Percentiles rank a stretch among this genome's conserved stretches.
These are phyloP conservation scores for Lophius piscatorius DNA, from an alignment of 2,113 vertebrate genomes.

Conservation along the genomic window DNA sequence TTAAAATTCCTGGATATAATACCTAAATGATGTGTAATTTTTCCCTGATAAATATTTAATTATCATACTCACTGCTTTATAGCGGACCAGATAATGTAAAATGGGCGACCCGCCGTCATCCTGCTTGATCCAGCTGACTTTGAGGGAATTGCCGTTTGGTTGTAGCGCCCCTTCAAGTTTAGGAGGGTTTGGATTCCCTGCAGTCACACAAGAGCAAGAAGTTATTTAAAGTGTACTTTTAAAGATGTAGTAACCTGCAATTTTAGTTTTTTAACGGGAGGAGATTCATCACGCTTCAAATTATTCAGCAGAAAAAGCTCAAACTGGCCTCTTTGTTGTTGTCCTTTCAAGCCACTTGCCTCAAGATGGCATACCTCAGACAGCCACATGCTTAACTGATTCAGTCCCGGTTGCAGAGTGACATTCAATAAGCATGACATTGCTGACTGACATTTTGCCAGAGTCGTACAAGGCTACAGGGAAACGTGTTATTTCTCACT, in stretches of 20 bases:
- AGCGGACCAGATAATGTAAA: conserved; percentile 92
- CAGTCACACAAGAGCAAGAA: conserved; percentile 37
- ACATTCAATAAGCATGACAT: conserved; percentile 41
- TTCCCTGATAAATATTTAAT: neutral
- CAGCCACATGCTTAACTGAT: conserved; percentile 60
- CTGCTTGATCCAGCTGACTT: conserved; percentile 92
- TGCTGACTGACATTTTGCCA: conserved; percentile 42
- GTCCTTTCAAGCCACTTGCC: conserved; percentile 37
- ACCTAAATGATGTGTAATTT: neutral
- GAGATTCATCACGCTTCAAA: neutral
- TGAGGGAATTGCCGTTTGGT: conserved; percentile 91
- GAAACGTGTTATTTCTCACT: conserved; percentile 18
- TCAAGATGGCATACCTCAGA: conserved; percentile 37
- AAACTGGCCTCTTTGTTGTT: conserved; percentile 31
- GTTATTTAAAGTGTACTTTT: conserved; percentile 7
- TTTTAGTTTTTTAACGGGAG: neutral
- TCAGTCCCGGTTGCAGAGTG: conserved; percentile 40
- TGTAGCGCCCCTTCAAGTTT: conserved; percentile 88
- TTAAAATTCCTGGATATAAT: neutral
- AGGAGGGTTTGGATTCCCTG: conserved; percentile 94
- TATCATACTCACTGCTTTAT: conserved; percentile 89
- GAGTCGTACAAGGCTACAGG: conserved; percentile 34
- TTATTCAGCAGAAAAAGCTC: neutral
- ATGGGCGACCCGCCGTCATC: conserved; percentile 97
- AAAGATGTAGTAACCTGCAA: neutral